These are phyloP conservation scores for Girardia tigrina DNA, from an alignment of 2,888 invertebrate genomes.

Conservation along the genomic window DNA sequence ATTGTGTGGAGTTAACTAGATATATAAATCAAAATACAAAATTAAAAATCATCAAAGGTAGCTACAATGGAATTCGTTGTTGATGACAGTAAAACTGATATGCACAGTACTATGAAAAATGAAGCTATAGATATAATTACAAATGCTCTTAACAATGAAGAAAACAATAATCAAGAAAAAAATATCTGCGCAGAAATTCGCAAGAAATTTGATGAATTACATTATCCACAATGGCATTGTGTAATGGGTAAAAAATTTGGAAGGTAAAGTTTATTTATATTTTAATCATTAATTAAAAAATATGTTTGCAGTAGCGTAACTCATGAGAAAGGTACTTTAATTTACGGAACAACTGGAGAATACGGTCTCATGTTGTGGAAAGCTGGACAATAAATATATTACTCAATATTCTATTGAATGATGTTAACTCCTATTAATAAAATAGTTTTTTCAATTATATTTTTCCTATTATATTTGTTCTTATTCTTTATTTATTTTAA, in stretches of 20 bases:
- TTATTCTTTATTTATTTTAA: too few species aligned
- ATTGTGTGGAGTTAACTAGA: neutral
- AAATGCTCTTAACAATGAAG: neutral
- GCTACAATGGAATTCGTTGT: neutral
- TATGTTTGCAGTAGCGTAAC: neutral
- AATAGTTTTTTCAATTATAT: too few species aligned
- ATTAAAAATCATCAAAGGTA: neutral
- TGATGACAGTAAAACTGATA: conserved; percentile 6
- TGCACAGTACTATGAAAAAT: neutral
- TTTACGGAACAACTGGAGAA: neutral
- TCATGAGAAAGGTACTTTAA: neutral
- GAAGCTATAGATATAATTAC: neutral
- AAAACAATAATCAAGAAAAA: neutral
- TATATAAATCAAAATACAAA: neutral
- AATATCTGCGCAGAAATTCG: neutral
- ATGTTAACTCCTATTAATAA: too few species aligned
- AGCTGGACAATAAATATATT: conserved; percentile 12
- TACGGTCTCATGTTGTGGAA: neutral
- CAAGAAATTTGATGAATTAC: neutral
- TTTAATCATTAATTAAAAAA: neutral
- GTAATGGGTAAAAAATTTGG: neutral
- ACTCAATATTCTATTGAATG: too few species aligned
- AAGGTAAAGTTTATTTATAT: neutral
- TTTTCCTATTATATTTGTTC: too few species aligned
- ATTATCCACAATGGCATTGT: conserved; percentile 5